Percentiles rank a stretch among this genome's conserved stretches.
Evolutionary conservation across 2,888 invertebrate species (phyloP).

Genomic region (Himalopsyche anomala): DNA sequence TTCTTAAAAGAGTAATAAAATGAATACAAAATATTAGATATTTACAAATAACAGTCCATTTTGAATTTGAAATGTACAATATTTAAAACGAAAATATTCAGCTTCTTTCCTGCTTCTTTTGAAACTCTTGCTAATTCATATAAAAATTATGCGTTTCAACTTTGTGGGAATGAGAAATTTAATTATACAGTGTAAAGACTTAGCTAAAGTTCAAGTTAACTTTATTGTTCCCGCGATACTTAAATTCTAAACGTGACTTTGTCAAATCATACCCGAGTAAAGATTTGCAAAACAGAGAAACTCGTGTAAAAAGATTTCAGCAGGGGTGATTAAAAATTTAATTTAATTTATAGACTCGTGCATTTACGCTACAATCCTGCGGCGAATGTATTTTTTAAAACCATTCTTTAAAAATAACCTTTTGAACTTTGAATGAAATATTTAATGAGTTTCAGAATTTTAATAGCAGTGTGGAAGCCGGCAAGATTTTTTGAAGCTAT

Average conservation of each 20-base stretch:
- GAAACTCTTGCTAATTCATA: constrained; percentile 4
- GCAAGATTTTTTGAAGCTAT: too few relatives aligned
- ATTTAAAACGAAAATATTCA: too few relatives aligned
- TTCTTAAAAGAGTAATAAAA: too few relatives aligned
- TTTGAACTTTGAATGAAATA: too few relatives aligned
- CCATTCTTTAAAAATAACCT: too few relatives aligned
- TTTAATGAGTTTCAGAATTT: too few relatives aligned
- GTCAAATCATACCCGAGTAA: constrained; percentile 13
- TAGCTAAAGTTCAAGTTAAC: background rate
- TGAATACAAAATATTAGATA: too few relatives aligned
- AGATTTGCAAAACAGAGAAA: constrained; percentile 4
- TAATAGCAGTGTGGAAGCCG: too few relatives aligned
- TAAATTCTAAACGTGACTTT: constrained; percentile 6
- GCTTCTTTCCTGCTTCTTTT: background rate
- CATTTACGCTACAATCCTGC: background rate
- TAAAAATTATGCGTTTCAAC: constrained; percentile 30
- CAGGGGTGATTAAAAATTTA: background rate
- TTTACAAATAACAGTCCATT: too few relatives aligned
- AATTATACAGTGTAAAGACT: constrained; percentile 40
- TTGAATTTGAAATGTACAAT: too few relatives aligned
- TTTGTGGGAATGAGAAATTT: background rate
- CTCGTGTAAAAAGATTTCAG: constrained; percentile 8
- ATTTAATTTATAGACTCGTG: constrained; percentile 22
- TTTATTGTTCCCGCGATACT: constrained; percentile 18
- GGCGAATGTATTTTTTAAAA: too few relatives aligned